Evolutionary conservation across 2,888 invertebrate genomes (phyloP).

Genomic region (Pocota personata): DNA sequence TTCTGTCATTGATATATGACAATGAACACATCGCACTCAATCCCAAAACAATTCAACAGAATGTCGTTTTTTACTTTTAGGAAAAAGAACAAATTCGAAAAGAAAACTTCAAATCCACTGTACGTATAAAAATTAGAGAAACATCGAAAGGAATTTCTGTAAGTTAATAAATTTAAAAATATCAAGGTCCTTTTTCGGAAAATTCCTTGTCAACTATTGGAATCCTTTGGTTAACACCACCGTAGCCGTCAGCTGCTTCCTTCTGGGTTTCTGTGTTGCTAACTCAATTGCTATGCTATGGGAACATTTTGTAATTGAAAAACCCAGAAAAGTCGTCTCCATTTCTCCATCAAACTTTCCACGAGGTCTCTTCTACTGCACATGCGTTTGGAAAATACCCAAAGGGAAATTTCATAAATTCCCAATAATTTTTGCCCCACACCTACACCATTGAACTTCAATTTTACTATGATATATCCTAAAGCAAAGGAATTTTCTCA

Average conservation of each 20-base stretch:
- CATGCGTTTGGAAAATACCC: constrained; percentile 25
- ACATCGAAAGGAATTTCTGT: constrained; percentile 8
- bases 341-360: constrained; percentile 17
- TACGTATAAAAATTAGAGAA: constrained; percentile 11
- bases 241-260: constrained; percentile 45
- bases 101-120: constrained; percentile 18
- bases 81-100: background rate
- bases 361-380: constrained; percentile 6
- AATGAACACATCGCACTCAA: constrained; percentile 9
- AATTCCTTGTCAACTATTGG: constrained; percentile 45
- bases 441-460: constrained; percentile 56
- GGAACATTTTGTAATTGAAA: constrained; percentile 43
- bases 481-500: constrained; percentile 24
- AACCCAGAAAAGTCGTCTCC: constrained; percentile 15
- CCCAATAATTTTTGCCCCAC: constrained; percentile 31
- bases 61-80: constrained; percentile 7
- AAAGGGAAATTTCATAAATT: constrained; percentile 24
- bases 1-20: constrained; percentile 44
- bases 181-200: constrained; percentile 48
- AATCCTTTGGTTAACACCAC: constrained; percentile 18
- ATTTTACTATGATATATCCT: constrained; percentile 9
- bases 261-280: background rate
- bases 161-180: constrained; percentile 53
- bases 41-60: constrained; percentile 24
- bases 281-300: constrained; percentile 23